Conservation (phyloP, 2,888 invertebrate species). For the Thymelicus acteon region DNA sequence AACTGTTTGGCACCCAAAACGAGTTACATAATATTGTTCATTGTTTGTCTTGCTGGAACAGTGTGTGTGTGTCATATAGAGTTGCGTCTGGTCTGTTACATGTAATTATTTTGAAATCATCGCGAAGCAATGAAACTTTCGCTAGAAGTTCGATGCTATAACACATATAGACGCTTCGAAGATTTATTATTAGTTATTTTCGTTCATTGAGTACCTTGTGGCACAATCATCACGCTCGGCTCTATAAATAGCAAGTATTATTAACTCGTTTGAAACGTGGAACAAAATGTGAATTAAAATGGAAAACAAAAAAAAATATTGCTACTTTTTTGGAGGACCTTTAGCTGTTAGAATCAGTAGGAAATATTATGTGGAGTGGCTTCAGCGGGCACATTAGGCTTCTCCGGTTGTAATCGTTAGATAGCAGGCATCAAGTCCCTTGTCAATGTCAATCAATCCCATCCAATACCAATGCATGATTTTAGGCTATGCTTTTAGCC, state of each 20-base stretch:
- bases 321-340: too few species aligned
- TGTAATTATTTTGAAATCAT: conserved; percentile 1
- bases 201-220: conserved; percentile 26
- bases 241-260: conserved; percentile 27
- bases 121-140: conserved; percentile 6
- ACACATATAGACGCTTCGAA: conserved; percentile 26
- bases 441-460: too few species aligned
- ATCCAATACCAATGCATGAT: too few species aligned
- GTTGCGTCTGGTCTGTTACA: neutral
- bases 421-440: too few species aligned
- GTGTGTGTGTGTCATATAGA: neutral
- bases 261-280: conserved; percentile 16
- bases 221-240: conserved; percentile 28
- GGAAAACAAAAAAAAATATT: neutral
- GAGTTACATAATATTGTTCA: too few species aligned
- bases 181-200: conserved; percentile 33
- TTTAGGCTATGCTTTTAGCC: too few species aligned
- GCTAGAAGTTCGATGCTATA: conserved; percentile 1
- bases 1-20: too few species aligned
- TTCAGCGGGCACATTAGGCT: too few species aligned
- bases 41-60: neutral
- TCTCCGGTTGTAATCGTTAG: too few species aligned
- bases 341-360: too few species aligned
- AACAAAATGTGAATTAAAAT: conserved; percentile 15
- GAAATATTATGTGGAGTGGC: too few species aligned